phyloP scores from a whole-genome alignment of 2,888 invertebrate genomes.

The Agrochola circellaris region DNA sequence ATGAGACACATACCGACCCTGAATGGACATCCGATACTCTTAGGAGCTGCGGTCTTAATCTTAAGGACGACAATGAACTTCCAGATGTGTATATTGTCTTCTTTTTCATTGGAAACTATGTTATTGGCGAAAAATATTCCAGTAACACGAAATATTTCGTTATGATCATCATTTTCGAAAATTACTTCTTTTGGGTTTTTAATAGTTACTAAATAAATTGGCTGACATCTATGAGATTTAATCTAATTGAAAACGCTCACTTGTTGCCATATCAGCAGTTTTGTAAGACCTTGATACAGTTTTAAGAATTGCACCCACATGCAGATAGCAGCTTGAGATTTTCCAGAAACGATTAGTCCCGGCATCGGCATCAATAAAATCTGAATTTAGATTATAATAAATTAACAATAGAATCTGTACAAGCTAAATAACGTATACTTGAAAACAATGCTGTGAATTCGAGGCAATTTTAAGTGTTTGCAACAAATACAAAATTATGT shows the following conservation, averaged over 20 bases:
- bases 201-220: neutral
- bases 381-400: conserved; percentile 44
- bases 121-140: neutral
- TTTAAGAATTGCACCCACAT: conserved; percentile 21
- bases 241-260: neutral
- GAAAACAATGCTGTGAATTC: conserved; percentile 53
- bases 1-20: conserved; percentile 67
- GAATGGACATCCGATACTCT: conserved; percentile 71
- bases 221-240: neutral
- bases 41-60: conserved; percentile 63
- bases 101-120: conserved; percentile 17
- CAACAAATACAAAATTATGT: conserved; percentile 47
- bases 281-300: conserved; percentile 27
- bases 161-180: neutral
- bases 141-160: neutral
- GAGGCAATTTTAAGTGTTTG: conserved; percentile 25
- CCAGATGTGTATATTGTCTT: conserved; percentile 37
- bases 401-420: conserved; percentile 35
- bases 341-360: conserved; percentile 23
- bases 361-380: conserved; percentile 19
- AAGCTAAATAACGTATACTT: conserved; percentile 23
- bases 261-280: neutral
- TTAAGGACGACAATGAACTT: conserved; percentile 56
- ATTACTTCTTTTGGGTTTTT: neutral
- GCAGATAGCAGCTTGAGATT: conserved; percentile 7